Evolutionary conservation across 2,888 invertebrate genomes (phyloP).

Genomic region (Stenichneumon culpator): DNA sequence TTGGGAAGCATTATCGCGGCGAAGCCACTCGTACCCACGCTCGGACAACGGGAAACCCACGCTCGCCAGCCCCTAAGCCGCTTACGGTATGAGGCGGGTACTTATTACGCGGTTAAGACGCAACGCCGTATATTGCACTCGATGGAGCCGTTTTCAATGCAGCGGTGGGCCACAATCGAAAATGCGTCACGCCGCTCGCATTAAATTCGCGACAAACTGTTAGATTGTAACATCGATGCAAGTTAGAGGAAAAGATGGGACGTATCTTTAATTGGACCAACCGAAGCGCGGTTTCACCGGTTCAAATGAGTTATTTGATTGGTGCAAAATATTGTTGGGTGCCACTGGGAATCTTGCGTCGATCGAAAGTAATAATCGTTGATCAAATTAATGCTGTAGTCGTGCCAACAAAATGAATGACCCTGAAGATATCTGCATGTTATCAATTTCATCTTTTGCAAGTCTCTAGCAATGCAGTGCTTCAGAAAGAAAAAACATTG

Average conservation of each 20-base stretch:
- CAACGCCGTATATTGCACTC: not conserved
- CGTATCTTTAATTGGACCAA: not conserved
- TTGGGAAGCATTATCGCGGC: constrained; percentile 42
- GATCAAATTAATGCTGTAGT: too few relatives aligned
- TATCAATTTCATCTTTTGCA: too few relatives aligned
- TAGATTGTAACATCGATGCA: not conserved
- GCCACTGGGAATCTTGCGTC: too few relatives aligned
- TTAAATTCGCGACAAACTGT: not conserved
- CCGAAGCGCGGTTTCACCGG: too few relatives aligned
- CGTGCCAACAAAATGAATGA: too few relatives aligned
- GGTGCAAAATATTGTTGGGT: too few relatives aligned
- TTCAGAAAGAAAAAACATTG: too few relatives aligned
- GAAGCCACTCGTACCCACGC: constrained; percentile 15
- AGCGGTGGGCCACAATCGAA: not conserved
- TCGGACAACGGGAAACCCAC: not conserved
- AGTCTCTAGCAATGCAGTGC: too few relatives aligned
- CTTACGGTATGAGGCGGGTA: constrained; percentile 35
- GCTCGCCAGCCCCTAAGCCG: constrained; percentile 39
- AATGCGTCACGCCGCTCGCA: not conserved
- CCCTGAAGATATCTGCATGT: too few relatives aligned
- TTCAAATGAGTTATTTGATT: too few relatives aligned
- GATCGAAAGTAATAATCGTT: too few relatives aligned
- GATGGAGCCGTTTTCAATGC: not conserved
- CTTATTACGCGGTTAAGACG: constrained; percentile 40
- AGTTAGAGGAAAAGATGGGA: not conserved